phyloP scores from a whole-genome alignment of 2,113 vertebrate genomes.

The Salminus brasiliensis region DNA sequence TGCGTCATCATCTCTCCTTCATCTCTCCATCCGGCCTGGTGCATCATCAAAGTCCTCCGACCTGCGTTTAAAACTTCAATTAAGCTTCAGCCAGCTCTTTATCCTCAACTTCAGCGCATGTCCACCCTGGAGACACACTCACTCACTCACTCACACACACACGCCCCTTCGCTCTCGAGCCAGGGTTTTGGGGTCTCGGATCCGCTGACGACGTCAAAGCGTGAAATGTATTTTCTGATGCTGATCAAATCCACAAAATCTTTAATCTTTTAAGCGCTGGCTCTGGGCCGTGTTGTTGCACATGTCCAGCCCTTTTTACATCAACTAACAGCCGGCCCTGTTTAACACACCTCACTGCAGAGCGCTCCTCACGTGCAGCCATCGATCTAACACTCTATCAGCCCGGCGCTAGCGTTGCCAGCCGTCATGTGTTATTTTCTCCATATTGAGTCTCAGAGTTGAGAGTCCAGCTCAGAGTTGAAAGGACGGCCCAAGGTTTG shows the following conservation, averaged over 20 bases:
- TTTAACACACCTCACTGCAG: neutral
- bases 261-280: slow-evolving; percentile 47
- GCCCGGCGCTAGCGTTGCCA: neutral
- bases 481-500: slow-evolving; percentile 7
- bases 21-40: slow-evolving; percentile 8
- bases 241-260: slow-evolving; percentile 35
- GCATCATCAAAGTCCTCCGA: slow-evolving; percentile 42
- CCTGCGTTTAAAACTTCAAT: slow-evolving; percentile 41
- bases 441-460: slow-evolving; percentile 33
- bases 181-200: neutral
- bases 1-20: slow-evolving; percentile 8
- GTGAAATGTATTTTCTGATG: slow-evolving; percentile 35
- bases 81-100: slow-evolving; percentile 23
- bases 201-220: slow-evolving; percentile 38
- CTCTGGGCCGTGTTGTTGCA: slow-evolving; percentile 15
- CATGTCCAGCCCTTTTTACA: slow-evolving; percentile 27
- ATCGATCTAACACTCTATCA: slow-evolving; percentile 28
- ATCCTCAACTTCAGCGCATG: neutral
- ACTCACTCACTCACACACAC: no score
- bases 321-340: neutral
- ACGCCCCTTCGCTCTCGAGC: no score
- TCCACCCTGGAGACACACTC: neutral
- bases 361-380: neutral
- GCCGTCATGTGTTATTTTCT: slow-evolving; percentile 22
- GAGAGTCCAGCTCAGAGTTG: slow-evolving; percentile 29